These are phyloP conservation scores for Eilema griseolum DNA, from an alignment of 2,888 invertebrate genomes.

Conservation along the genomic window DNA sequence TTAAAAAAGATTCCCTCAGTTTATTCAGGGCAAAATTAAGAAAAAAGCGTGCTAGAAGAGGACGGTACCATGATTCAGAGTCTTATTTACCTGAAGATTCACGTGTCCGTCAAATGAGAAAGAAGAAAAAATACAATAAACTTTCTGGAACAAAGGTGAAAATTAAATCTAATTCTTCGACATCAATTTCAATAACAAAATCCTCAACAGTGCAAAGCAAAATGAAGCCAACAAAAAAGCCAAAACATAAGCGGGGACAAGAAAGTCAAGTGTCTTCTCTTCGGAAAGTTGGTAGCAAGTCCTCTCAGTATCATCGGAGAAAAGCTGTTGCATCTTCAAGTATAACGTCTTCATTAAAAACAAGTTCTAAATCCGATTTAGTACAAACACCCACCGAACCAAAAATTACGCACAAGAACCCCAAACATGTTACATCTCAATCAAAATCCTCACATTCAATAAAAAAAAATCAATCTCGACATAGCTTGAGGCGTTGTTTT, in stretches of 20 bases:
- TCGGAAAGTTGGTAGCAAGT: background rate
- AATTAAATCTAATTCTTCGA: slow-evolving; percentile 21
- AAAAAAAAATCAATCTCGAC: slow-evolving; percentile 24
- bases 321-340: slow-evolving; percentile 1
- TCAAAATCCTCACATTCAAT: slow-evolving; percentile 29
- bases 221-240: slow-evolving; percentile 14
- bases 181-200: slow-evolving; percentile 20
- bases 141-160: slow-evolving; percentile 17
- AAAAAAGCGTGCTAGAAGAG: slow-evolving; percentile 31
- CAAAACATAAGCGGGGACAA: background rate
- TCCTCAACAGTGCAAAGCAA: slow-evolving; percentile 19
- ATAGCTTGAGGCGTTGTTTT: slow-evolving; percentile 54
- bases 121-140: slow-evolving; percentile 5
- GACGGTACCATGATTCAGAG: slow-evolving; percentile 3
- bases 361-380: slow-evolving; percentile 12
- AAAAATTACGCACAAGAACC: background rate
- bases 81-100: background rate
- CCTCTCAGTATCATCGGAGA: slow-evolving; percentile 2
- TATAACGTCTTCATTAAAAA: background rate
- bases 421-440: slow-evolving; percentile 7
- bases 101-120: background rate
- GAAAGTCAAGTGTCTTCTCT: slow-evolving; percentile 10
- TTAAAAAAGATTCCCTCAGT: slow-evolving; percentile 63
- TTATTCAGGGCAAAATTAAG: slow-evolving; percentile 58
- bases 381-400: slow-evolving; percentile 14